Evolutionary conservation across 2,113 vertebrate genomes (phyloP), one percentile per base, ranked within the genome.

Genomic region (Siniperca knerii): DNA sequence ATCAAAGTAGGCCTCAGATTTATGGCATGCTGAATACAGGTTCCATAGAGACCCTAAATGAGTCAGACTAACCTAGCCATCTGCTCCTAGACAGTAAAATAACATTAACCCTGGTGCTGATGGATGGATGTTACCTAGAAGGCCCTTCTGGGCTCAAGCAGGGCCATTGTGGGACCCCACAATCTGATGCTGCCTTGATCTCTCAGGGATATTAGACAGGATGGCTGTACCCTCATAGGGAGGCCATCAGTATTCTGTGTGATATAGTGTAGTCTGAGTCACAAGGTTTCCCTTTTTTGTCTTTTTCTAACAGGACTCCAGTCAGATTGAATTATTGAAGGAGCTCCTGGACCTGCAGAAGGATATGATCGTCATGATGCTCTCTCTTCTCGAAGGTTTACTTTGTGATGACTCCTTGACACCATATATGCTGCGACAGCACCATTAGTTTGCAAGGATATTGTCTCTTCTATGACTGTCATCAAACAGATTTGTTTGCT

Each of bases 301-400:
- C 50, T 73, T 87, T 42, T 81, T 71, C 81, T 67, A 75, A 44
- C 89, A 99, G 98, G 98, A 99, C 95, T 98, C 98, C 81, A 98
- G 97, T 94, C 98, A 99, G 94, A 99, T 99, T 94, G 97, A 99
- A 92, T 92, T 99, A 90, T 94, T 99, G 92, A 99, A 99, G 92
- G 97, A 99, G 94, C 96, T 99, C 77, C 95, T 99, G 92, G 98
- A 99, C 94, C 96, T 99, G 66, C 97, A 99, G 90, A 97, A 99
- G 95, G 98, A 99, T 94, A 99, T 99, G 98, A 97, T 99, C 76
- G 98, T 99, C 93, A 99, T 99, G 98, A 96, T 99, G 93, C 95
- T 99, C 54, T 99, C 98, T 74, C 96, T 99, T 84, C 96, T 99
- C 87, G 98, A 99, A 98, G 98, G 98, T 99, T 93, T 37, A 61